Percentiles rank a stretch among this genome's conserved stretches.
Evolutionary conservation across 2,113 vertebrate genomes (phyloP).

Genomic region (Phyllostomus discolor): DNA sequence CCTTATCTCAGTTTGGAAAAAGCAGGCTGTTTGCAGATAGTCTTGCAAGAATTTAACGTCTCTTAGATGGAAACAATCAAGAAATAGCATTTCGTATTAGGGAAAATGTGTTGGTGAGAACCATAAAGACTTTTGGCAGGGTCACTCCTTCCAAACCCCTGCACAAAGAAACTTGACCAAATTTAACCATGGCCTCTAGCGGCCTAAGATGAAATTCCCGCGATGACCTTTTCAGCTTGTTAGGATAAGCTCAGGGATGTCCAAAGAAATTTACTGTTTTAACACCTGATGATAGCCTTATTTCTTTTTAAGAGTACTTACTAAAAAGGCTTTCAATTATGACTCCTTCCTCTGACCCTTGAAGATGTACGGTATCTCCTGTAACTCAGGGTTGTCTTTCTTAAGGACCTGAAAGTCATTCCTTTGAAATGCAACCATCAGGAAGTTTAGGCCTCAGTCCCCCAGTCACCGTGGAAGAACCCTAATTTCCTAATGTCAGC

Average conservation of each 20-base stretch:
- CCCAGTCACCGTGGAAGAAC: neutral
- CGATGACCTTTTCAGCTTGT: neutral
- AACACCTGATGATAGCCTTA: neutral
- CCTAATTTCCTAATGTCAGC: neutral
- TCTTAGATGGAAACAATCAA: neutral
- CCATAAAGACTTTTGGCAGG: neutral
- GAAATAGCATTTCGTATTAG: neutral
- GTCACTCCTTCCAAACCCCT: neutral
- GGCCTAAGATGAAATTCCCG: neutral
- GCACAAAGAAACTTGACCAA: neutral
- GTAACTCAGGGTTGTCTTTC: neutral
- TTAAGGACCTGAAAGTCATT: neutral
- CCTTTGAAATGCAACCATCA: neutral
- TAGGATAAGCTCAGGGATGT: neutral
- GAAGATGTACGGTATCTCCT: neutral
- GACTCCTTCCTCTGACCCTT: neutral
- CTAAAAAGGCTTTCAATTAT: neutral
- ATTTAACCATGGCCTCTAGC: neutral
- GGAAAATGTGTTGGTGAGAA: conserved; percentile 50
- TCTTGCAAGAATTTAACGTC: neutral
- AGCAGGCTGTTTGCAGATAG: neutral
- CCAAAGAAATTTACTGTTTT: neutral
- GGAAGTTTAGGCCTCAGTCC: neutral
- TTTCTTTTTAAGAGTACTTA: neutral
- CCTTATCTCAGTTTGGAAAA: neutral